Conservation (phyloP, 1,140 invertebrate genomes). For the Hermatobates lingyangjiaoensis region DNA sequence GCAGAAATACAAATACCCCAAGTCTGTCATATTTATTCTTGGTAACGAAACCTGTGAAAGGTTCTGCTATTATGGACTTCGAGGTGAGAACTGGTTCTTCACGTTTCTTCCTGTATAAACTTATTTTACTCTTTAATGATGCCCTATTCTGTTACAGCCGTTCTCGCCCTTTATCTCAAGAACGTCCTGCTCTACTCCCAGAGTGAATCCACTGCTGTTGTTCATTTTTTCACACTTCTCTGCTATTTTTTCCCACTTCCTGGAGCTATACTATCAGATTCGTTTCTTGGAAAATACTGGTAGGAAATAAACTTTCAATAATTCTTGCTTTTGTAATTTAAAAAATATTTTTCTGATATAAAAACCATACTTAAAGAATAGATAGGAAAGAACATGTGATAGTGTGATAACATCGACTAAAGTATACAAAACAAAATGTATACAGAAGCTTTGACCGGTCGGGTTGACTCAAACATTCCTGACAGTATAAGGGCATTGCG, state of each 20-base stretch:
- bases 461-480: too few species aligned
- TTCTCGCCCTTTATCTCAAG: constrained; percentile 59
- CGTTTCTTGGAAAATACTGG: constrained; percentile 63
- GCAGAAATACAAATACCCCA: constrained; percentile 63
- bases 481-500: too few species aligned
- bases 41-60: constrained; percentile 92
- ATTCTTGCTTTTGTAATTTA: neutral
- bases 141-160: constrained; percentile 32
- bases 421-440: too few species aligned
- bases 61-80: constrained; percentile 90
- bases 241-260: constrained; percentile 73
- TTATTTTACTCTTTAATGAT: neutral
- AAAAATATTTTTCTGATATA: neutral
- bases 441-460: too few species aligned
- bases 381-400: too few species aligned
- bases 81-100: constrained; percentile 52
- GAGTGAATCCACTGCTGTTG: constrained; percentile 52
- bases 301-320: constrained; percentile 12
- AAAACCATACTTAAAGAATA: neutral
- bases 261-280: constrained; percentile 76
- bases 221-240: constrained; percentile 60
- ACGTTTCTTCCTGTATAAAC: neutral
- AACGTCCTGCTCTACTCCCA: constrained; percentile 42
- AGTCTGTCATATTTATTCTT: constrained; percentile 78
- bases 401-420: too few species aligned